Evolutionary conservation across 2,113 vertebrate genomes (phyloP).

Genomic region (Elephas maximus): DNA sequence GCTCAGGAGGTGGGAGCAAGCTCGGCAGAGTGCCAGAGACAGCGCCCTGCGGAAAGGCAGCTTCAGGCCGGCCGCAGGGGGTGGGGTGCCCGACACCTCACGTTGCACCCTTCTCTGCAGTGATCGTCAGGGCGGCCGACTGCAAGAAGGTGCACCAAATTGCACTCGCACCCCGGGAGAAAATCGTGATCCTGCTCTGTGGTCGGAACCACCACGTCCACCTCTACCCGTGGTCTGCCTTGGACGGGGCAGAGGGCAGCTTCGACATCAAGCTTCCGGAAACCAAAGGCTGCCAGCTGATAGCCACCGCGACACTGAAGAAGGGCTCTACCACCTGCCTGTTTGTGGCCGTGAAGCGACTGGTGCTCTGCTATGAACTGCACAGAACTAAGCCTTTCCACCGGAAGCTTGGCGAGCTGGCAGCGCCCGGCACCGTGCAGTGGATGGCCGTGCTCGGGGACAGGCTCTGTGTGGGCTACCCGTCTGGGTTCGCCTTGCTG

Average conservation of each 20-base stretch:
- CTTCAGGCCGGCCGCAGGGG: no score
- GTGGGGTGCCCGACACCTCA: no score
- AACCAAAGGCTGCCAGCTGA: conserved; percentile 96
- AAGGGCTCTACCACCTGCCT: conserved; percentile 92
- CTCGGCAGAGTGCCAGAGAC: no score
- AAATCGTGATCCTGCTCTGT: conserved; percentile 93
- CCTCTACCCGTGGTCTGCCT: conserved; percentile 94
- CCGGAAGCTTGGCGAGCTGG: conserved; percentile 93
- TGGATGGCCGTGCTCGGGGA: conserved; percentile 96
- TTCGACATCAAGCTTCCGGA: conserved; percentile 95
- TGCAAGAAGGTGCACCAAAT: conserved; percentile 98
- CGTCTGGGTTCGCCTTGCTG: conserved; percentile 96
- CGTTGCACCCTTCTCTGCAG: conserved; percentile 83
- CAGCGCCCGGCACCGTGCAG: conserved; percentile 94
- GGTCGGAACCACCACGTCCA: conserved; percentile 96
- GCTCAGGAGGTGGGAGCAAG: not conserved
- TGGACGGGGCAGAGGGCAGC: conserved; percentile 94
- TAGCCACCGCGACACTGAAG: conserved; percentile 91
- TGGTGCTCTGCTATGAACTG: conserved; percentile 96
- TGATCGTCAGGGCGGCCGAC: conserved; percentile 97
- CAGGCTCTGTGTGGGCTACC: conserved; percentile 96
- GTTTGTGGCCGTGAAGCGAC: conserved; percentile 95
- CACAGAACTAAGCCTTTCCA: conserved; percentile 93
- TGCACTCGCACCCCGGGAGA: conserved; percentile 94
- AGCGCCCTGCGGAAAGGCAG: no score